Evolutionary conservation across 2,113 vertebrate genomes (phyloP).

Genomic region (Campylomormyrus numenius): DNA sequence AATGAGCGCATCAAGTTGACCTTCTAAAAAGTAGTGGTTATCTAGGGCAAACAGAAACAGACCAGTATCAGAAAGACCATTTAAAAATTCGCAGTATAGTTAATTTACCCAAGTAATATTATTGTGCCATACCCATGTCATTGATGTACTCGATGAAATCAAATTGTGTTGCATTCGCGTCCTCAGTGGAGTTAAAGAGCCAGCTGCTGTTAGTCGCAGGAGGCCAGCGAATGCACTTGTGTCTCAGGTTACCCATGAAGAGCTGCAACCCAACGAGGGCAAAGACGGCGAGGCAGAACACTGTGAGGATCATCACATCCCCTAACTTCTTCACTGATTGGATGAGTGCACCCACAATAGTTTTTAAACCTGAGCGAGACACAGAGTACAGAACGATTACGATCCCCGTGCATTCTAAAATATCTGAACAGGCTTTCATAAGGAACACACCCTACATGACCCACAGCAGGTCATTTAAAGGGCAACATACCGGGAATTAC

Average conservation of each 20-base stretch:
- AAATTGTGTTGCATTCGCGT: slow-evolving; percentile 40
- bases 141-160: slow-evolving; percentile 64
- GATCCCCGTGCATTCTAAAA: not conserved
- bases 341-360: slow-evolving; percentile 84
- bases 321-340: slow-evolving; percentile 90
- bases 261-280: slow-evolving; percentile 90
- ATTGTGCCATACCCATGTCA: slow-evolving; percentile 55
- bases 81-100: not conserved
- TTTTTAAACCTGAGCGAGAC: slow-evolving; percentile 76
- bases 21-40: slow-evolving; percentile 74
- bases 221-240: slow-evolving; percentile 78
- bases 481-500: slow-evolving; percentile 82
- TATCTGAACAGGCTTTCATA: not conserved
- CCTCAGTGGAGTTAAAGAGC: slow-evolving; percentile 22
- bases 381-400: not conserved
- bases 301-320: slow-evolving; percentile 87
- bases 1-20: slow-evolving; percentile 67
- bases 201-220: slow-evolving; percentile 49
- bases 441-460: not conserved
- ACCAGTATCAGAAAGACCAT: not conserved
- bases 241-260: slow-evolving; percentile 87
- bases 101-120: not conserved
- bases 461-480: not conserved
- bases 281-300: slow-evolving; percentile 87
- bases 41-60: slow-evolving; percentile 49